A percentile compares a stretch with the other conserved stretches of the same genome.
Evolutionary conservation across 2,888 invertebrate species (phyloP).

Genomic region (Osmoderma eremita): DNA sequence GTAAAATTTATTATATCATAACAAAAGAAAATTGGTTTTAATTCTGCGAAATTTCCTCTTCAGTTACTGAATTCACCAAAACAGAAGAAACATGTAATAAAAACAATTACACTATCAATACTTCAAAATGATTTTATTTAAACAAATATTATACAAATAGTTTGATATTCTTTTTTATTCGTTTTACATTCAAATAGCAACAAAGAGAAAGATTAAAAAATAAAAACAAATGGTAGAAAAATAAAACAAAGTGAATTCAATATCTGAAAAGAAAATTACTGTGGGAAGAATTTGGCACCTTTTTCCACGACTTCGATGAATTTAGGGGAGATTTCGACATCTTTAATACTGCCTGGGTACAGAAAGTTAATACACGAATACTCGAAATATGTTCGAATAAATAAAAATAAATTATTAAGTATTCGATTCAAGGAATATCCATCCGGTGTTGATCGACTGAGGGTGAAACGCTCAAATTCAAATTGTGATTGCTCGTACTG

Average conservation of each 20-base stretch:
- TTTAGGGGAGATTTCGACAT: no score
- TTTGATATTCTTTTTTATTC: neutral
- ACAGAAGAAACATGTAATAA: neutral
- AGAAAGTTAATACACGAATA: no score
- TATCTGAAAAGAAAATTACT: conserved; percentile 37
- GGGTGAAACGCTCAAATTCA: conserved; percentile 30
- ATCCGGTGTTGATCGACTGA: conserved; percentile 26
- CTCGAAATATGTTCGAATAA: neutral
- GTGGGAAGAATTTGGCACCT: no score
- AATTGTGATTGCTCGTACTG: conserved; percentile 32
- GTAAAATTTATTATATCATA: no score
- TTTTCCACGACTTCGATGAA: no score
- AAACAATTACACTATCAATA: conserved; percentile 1
- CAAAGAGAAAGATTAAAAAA: neutral
- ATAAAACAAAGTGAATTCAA: conserved; percentile 40
- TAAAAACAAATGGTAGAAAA: neutral
- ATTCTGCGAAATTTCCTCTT: neutral
- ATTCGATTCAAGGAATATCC: conserved; percentile 24
- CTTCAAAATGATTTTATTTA: conserved; percentile 9
- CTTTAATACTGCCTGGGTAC: no score
- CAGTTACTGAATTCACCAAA: neutral
- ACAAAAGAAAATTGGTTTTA: no score
- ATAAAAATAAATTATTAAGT: conserved; percentile 3
- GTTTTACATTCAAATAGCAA: conserved; percentile 10
- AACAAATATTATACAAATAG: conserved; percentile 9